A percentile compares a stretch with the other conserved stretches of the same genome.
phyloP scores from a whole-genome alignment of 2,797 vertebrate genomes.

The Hozukius guyotensis region DNA sequence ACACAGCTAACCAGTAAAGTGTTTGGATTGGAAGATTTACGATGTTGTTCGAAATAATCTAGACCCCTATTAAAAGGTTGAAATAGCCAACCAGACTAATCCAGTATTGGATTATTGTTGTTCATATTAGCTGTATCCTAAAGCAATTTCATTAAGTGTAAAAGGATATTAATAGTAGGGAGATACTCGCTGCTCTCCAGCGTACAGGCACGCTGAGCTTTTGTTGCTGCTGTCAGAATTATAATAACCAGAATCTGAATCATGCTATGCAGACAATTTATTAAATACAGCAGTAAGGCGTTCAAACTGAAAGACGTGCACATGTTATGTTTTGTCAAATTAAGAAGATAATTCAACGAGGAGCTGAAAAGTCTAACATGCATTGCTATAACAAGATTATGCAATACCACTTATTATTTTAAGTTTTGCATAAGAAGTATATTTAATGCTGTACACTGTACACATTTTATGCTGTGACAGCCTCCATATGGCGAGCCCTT shows the following conservation, averaged over 20 bases:
- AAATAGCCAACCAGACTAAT: conserved; percentile 9
- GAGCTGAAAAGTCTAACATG: neutral
- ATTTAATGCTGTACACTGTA: neutral
- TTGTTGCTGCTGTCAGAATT: neutral
- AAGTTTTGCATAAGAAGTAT: neutral
- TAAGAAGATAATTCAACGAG: neutral
- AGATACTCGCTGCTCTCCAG: neutral
- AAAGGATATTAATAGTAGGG: conserved; percentile 9
- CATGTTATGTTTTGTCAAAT: neutral
- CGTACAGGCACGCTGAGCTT: neutral
- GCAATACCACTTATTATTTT: neutral
- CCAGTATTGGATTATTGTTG: neutral
- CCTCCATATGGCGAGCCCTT: neutral
- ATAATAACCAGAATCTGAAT: conserved; percentile 1
- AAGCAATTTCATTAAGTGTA: neutral
- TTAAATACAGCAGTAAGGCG: neutral
- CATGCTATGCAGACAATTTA: neutral
- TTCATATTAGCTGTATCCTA: neutral
- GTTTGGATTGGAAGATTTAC: neutral
- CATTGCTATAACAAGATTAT: neutral
- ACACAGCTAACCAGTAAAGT: neutral
- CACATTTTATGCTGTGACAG: neutral
- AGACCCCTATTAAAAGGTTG: neutral
- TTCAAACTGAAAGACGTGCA: neutral
- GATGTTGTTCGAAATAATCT: neutral